phyloP scores from a whole-genome alignment of 2,888 invertebrate genomes.

The Tenthredo scrophulariae region DNA sequence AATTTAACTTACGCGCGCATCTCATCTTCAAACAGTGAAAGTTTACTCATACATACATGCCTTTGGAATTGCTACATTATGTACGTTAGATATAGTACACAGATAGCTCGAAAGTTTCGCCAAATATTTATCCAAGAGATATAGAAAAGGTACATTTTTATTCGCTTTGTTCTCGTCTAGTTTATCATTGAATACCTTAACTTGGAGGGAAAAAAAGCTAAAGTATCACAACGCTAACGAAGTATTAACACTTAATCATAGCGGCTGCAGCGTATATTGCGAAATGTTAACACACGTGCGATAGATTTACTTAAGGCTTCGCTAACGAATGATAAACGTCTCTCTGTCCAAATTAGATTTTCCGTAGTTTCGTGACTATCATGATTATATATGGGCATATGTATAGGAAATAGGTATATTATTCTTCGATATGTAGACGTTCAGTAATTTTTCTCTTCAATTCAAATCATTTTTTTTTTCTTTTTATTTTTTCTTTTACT shows the following conservation, averaged over 20 bases:
- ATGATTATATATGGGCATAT: background rate
- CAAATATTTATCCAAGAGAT: background rate
- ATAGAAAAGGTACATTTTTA: background rate
- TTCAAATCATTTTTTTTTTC: background rate
- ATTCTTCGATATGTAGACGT: background rate
- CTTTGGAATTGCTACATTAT: background rate
- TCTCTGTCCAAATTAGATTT: background rate
- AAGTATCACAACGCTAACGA: background rate
- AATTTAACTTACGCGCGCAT: background rate
- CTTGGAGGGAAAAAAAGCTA: background rate
- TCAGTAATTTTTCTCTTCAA: background rate
- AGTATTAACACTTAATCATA: background rate
- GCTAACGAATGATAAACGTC: background rate
- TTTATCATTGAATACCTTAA: background rate
- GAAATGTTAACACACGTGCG: slow-evolving; percentile 25
- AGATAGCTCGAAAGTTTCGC: background rate
- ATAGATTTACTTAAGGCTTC: background rate
- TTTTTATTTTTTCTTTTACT: background rate
- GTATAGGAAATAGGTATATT: background rate
- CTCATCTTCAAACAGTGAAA: background rate
- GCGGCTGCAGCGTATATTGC: background rate
- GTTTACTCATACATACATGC: background rate
- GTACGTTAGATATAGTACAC: background rate
- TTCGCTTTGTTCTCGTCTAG: background rate
- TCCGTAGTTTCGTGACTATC: background rate